Evolutionary conservation across 2,797 vertebrate species (phyloP).

Genomic region (Decapterus maruadsi): DNA sequence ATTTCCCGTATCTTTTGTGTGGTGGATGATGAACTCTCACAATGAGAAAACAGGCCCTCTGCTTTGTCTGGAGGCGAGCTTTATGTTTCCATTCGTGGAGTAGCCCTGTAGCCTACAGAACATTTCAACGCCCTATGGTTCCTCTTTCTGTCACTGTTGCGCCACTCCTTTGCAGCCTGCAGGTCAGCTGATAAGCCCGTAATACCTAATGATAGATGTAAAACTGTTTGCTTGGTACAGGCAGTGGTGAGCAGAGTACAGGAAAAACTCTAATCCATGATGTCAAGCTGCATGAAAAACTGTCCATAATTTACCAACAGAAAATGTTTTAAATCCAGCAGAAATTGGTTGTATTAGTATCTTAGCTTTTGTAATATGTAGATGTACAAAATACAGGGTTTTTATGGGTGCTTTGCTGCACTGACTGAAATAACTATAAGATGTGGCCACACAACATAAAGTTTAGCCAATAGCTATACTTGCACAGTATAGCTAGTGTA

Average conservation of each 20-base stretch:
- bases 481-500: background rate
- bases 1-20: constrained; percentile 8
- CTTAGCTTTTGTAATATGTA: constrained; percentile 2
- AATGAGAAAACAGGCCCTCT: background rate
- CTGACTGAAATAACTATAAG: background rate
- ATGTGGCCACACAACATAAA: background rate
- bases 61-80: constrained; percentile 11
- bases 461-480: background rate
- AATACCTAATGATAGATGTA: constrained; percentile 25
- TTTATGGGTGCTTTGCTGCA: background rate
- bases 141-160: constrained; percentile 23
- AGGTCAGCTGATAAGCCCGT: constrained; percentile 49
- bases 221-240: constrained; percentile 10
- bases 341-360: background rate
- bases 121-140: constrained; percentile 42
- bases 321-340: background rate
- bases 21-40: background rate
- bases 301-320: background rate
- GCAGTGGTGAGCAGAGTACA: background rate
- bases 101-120: constrained; percentile 28
- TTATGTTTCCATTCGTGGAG: background rate
- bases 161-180: constrained; percentile 22
- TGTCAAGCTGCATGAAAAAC: background rate
- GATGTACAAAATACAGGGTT: background rate
- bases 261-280: background rate